Evolutionary conservation across 2,888 invertebrate species (phyloP).

Genomic region (Quadroppia sp.): DNA sequence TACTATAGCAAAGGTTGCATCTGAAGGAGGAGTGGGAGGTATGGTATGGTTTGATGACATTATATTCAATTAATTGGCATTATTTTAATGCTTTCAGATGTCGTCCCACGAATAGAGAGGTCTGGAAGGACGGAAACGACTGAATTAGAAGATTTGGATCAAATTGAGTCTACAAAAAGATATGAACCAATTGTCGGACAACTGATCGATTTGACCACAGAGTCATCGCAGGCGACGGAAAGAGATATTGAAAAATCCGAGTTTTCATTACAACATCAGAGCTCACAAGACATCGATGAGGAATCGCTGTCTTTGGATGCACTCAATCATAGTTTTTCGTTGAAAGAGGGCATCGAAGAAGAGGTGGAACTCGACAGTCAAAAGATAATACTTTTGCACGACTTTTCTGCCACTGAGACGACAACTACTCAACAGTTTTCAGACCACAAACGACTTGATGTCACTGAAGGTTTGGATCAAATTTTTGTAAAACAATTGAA

Average conservation of each 20-base stretch:
- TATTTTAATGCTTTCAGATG: not conserved
- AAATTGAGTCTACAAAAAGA: not conserved
- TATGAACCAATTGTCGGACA: constrained; percentile 32
- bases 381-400: constrained; percentile 1
- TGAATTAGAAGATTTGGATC: not conserved
- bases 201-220: constrained; percentile 32
- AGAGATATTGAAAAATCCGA: constrained; percentile 42
- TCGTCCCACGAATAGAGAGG: too few species aligned
- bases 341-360: constrained; percentile 23
- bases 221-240: constrained; percentile 45
- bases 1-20: not conserved
- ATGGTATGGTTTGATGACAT: not conserved
- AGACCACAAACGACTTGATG: not conserved
- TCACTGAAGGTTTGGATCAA: not conserved
- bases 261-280: constrained; percentile 43
- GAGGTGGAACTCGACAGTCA: not conserved
- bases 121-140: not conserved
- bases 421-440: constrained; percentile 25
- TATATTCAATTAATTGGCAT: not conserved
- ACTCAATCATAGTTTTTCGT: constrained; percentile 32
- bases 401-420: constrained; percentile 19
- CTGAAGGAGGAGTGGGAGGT: constrained; percentile 17
- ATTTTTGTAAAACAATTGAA: not conserved
- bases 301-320: constrained; percentile 43
- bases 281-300: constrained; percentile 44